These are phyloP conservation scores for Tauraco hartlaubi DNA, from an alignment of 2,797 vertebrate genomes.

Conservation along the genomic window DNA sequence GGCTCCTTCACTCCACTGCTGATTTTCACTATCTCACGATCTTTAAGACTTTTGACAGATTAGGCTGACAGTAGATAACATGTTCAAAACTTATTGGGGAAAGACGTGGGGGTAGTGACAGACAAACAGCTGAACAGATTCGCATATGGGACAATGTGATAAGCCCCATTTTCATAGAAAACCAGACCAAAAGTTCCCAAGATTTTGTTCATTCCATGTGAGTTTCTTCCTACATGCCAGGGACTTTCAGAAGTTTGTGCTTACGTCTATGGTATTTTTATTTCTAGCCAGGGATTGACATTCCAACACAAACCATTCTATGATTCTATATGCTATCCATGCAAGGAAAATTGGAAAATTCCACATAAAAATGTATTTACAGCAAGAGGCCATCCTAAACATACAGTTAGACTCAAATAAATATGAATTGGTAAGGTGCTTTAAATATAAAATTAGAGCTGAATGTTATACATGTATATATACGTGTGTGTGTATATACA, in stretches of 20 bases:
- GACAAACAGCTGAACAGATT: not conserved
- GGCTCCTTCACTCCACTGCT: not conserved
- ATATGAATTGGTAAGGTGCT: not conserved
- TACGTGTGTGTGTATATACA: not conserved
- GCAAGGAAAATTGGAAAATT: not conserved
- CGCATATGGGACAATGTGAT: not conserved
- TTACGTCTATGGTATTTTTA: not conserved
- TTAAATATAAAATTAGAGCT: not conserved
- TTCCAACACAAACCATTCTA: too few species aligned
- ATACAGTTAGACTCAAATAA: not conserved
- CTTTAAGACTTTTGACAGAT: not conserved
- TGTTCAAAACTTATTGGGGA: slow-evolving; percentile 14
- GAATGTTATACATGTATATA: not conserved
- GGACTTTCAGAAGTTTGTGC: not conserved
- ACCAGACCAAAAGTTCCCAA: not conserved
- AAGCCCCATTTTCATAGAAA: not conserved
- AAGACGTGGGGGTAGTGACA: not conserved
- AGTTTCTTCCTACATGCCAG: not conserved
- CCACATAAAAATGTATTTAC: not conserved
- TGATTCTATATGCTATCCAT: too few species aligned
- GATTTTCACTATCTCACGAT: not conserved
- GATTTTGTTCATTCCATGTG: not conserved
- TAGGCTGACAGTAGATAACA: not conserved
- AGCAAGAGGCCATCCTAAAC: not conserved
- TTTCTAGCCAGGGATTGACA: not conserved